A percentile compares a stretch with the other conserved stretches of the same genome.
Conservation (phyloP, 2,113 vertebrate genomes). For the Brevimyrus niger region DNA sequence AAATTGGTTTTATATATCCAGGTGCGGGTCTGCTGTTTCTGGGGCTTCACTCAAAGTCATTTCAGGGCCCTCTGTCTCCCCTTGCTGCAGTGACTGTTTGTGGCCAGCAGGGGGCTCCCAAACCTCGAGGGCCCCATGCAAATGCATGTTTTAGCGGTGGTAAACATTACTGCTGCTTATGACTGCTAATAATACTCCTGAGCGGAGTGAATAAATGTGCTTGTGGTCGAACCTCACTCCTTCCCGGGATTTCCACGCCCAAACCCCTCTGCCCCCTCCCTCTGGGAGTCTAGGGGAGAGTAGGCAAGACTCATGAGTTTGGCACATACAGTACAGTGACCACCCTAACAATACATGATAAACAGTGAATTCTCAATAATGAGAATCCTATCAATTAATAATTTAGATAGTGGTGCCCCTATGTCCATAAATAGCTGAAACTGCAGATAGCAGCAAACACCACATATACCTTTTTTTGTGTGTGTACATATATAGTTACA, state of each 20-base stretch:
- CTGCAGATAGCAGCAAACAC: neutral
- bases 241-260: neutral
- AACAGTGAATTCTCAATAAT: neutral
- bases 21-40: neutral
- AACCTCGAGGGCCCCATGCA: neutral
- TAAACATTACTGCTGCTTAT: neutral
- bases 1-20: neutral
- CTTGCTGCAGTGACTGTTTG: neutral
- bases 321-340: neutral
- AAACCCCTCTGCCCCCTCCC: neutral
- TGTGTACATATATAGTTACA: neutral
- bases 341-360: neutral
- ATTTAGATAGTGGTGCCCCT: neutral
- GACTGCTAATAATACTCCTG: neutral
- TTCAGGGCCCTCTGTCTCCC: neutral
- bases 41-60: neutral
- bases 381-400: neutral
- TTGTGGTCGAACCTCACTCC: neutral
- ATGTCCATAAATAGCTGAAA: neutral
- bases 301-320: neutral
- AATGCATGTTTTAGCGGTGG: neutral
- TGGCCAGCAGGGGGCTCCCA: neutral
- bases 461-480: neutral
- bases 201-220: neutral
- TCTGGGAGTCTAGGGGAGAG: neutral